A percentile compares a stretch with the other conserved stretches of the same genome.
These are phyloP conservation scores for Benthosema pterotum DNA, from an alignment of 2,797 vertebrate species.

Conservation along the genomic window DNA sequence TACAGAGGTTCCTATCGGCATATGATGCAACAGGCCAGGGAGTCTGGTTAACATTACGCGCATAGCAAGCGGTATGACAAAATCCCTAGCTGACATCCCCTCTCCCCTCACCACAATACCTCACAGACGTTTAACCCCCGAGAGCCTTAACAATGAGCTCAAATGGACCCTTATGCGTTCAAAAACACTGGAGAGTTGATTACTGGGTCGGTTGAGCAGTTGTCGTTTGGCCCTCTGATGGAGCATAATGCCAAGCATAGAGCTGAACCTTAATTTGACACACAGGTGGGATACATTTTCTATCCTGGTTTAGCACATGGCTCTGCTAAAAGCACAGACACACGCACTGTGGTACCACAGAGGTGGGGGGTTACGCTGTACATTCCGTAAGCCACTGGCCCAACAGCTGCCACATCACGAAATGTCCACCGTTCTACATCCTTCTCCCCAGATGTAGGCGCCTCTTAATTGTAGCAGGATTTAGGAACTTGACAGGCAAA, in stretches of 20 bases:
- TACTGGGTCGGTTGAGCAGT: background rate
- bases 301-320: conserved; percentile 27
- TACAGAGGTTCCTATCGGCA: conserved; percentile 51
- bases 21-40: conserved; percentile 57
- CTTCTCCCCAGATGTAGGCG: too few relatives aligned
- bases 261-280: conserved; percentile 7
- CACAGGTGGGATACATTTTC: conserved; percentile 58
- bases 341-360: background rate
- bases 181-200: too few relatives aligned
- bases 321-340: conserved; percentile 31
- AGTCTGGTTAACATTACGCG: conserved; percentile 3
- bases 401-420: too few relatives aligned
- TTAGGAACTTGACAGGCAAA: too few relatives aligned
- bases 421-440: too few relatives aligned
- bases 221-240: conserved; percentile 41
- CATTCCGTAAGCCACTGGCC: too few relatives aligned
- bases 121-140: too few relatives aligned
- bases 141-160: too few relatives aligned
- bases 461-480: too few relatives aligned
- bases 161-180: too few relatives aligned
- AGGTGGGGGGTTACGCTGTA: too few relatives aligned
- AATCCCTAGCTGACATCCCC: background rate
- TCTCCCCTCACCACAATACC: background rate
- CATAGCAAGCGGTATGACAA: too few relatives aligned
- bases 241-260: conserved; percentile 43